Evolutionary conservation across 2,113 vertebrate genomes (phyloP).

Genomic region (Arizona elegans): DNA sequence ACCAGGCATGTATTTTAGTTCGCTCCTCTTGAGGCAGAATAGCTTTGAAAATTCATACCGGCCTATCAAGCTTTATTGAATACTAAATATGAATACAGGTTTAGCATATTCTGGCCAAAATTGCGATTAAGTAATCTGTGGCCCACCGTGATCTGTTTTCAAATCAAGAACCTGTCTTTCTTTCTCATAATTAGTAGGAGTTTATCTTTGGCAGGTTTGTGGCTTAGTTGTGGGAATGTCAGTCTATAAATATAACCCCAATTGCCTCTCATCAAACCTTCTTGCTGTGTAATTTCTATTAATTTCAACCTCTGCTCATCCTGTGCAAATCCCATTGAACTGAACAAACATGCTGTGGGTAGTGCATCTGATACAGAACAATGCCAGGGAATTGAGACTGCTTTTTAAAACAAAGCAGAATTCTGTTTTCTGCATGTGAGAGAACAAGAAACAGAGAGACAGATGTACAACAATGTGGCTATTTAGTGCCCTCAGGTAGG

Average conservation of each 20-base stretch:
- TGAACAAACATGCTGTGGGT: not conserved
- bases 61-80: not conserved
- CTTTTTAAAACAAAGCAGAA: slow-evolving; percentile 34
- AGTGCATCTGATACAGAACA: not conserved
- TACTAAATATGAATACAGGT: not conserved
- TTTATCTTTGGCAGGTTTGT: not conserved
- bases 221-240: not conserved
- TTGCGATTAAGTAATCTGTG: not conserved
- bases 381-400: not conserved
- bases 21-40: not conserved
- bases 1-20: not conserved
- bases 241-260: not conserved
- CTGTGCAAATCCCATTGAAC: slow-evolving; percentile 7
- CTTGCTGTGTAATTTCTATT: not conserved
- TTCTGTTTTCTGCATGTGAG: not conserved
- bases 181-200: not conserved
- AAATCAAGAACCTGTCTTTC: not conserved
- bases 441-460: not conserved
- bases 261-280: not conserved
- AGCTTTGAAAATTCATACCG: not conserved
- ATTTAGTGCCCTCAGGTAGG: not conserved
- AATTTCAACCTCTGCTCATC: not conserved
- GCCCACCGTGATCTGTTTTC: not conserved
- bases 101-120: not conserved
- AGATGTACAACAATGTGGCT: not conserved